Evolutionary conservation across 2,888 invertebrate species (phyloP).

Genomic region (Tanytarsus gracilentus): DNA sequence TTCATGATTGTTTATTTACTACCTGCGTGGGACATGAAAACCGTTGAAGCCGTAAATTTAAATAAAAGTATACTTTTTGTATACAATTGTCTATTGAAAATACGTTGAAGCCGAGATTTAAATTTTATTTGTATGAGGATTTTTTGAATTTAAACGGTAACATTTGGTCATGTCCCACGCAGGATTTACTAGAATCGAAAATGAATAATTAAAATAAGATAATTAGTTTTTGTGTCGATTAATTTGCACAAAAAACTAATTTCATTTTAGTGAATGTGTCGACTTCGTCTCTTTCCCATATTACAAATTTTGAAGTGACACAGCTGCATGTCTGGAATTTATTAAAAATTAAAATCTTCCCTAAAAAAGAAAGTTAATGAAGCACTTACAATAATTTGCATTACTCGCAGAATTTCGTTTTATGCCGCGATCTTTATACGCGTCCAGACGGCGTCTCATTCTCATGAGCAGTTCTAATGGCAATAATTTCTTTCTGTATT

Average conservation of each 20-base stretch:
- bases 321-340: background rate
- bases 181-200: too few relatives aligned
- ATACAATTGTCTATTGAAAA: too few relatives aligned
- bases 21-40: too few relatives aligned
- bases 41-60: too few relatives aligned
- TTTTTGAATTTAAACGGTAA: too few relatives aligned
- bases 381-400: background rate
- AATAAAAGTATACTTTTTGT: too few relatives aligned
- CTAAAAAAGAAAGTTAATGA: background rate
- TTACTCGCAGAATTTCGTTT: background rate
- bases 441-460: background rate
- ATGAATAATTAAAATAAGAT: background rate
- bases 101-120: too few relatives aligned
- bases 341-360: background rate
- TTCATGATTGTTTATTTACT: too few relatives aligned
- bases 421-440: background rate
- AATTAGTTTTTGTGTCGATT: background rate
- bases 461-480: background rate
- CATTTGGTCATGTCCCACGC: too few relatives aligned
- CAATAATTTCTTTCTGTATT: background rate
- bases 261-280: background rate
- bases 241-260: background rate
- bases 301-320: slow-evolving; percentile 6
- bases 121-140: too few relatives aligned
- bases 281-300: background rate